A percentile compares a stretch with the other conserved stretches of the same genome.
Conservation (phyloP, 2,888 invertebrate species). For the Sabellastarte sp. region DNA sequence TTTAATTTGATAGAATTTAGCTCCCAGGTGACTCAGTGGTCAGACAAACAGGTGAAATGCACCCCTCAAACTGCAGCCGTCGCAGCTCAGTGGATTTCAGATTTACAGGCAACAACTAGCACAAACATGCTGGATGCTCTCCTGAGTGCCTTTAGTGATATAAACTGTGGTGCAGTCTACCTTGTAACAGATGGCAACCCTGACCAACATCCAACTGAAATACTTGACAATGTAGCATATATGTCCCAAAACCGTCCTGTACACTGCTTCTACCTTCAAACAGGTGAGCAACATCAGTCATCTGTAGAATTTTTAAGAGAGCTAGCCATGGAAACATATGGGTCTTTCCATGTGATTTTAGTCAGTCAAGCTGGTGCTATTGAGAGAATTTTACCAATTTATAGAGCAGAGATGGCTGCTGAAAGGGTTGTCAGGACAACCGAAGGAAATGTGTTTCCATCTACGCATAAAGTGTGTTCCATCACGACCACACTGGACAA, state of each 20-base stretch:
- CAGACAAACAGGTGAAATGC: slow-evolving; percentile 55
- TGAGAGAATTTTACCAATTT: slow-evolving; percentile 51
- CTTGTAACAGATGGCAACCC: slow-evolving; percentile 57
- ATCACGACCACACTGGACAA: slow-evolving; percentile 5
- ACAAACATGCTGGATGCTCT: slow-evolving; percentile 57
- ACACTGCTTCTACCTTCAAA: slow-evolving; percentile 53
- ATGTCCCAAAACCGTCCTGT: slow-evolving; percentile 44
- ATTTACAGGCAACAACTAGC: slow-evolving; percentile 52
- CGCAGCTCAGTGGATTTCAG: slow-evolving; percentile 52
- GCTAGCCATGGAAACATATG: slow-evolving; percentile 53
- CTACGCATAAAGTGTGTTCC: slow-evolving; percentile 19
- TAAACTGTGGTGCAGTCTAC: slow-evolving; percentile 50
- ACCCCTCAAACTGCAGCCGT: slow-evolving; percentile 54
- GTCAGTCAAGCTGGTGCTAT: slow-evolving; percentile 50
- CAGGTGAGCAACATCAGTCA: slow-evolving; percentile 39
- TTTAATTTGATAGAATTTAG: slow-evolving; percentile 58
- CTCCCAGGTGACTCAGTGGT: slow-evolving; percentile 56
- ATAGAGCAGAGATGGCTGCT: slow-evolving; percentile 42
- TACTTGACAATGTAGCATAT: slow-evolving; percentile 47
- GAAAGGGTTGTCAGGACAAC: slow-evolving; percentile 46
- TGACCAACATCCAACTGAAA: slow-evolving; percentile 51
- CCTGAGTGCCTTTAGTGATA: slow-evolving; percentile 48
- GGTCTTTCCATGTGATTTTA: slow-evolving; percentile 51
- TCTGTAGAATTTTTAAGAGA: slow-evolving; percentile 53
- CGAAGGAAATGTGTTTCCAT: slow-evolving; percentile 39